Evolutionary conservation across 2,113 vertebrate species (phyloP).

Genomic region (Machaerirhynchus nigripectus): DNA sequence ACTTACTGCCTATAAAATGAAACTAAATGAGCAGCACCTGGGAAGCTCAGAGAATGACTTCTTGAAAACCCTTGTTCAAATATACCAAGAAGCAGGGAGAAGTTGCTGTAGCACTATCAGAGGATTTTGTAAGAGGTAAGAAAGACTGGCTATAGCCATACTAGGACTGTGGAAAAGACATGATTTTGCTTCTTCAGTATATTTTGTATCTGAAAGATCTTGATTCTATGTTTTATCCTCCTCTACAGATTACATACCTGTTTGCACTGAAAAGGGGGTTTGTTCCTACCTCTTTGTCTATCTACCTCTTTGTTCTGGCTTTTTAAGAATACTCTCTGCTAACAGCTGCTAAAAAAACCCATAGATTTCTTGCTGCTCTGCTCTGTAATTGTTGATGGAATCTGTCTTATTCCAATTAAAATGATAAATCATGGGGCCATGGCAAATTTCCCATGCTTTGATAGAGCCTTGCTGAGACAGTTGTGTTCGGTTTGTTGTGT

Average conservation of each 20-base stretch:
- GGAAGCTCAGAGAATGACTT: constrained; percentile 2
- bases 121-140: not conserved
- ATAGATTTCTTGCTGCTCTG: not conserved
- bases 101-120: not conserved
- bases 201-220: constrained; percentile 16
- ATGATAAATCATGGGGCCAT: not conserved
- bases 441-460: constrained; percentile 6
- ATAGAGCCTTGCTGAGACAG: not conserved
- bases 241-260: not conserved
- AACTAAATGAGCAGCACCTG: constrained; percentile 20
- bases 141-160: not conserved
- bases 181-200: constrained; percentile 4
- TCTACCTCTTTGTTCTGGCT: no score
- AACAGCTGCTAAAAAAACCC: not conserved
- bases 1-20: constrained; percentile 25
- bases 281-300: not conserved
- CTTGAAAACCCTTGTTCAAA: not conserved
- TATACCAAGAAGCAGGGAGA: not conserved
- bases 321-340: no score
- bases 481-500: not conserved
- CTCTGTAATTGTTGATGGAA: not conserved
- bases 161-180: not conserved
- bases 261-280: not conserved
- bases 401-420: constrained; percentile 32
- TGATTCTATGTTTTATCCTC: not conserved